These are phyloP conservation scores for Podocnemis expansa DNA, from an alignment of 2,113 vertebrate genomes.

Conservation along the genomic window DNA sequence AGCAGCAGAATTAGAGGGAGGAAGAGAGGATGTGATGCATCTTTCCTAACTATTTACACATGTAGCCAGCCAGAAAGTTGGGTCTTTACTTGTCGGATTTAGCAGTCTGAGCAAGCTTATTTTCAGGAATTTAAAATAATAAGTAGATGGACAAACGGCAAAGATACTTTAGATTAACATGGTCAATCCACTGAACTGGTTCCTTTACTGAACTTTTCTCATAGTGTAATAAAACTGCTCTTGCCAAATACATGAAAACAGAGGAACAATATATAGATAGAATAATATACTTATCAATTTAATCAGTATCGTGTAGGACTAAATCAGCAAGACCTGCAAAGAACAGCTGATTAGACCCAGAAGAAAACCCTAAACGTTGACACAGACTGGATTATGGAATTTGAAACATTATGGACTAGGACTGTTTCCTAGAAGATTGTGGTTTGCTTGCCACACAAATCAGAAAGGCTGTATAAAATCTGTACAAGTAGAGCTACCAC, in stretches of 20 bases:
- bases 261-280: background rate
- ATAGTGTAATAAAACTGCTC: background rate
- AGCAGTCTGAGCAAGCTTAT: background rate
- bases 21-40: background rate
- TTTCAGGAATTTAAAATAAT: slow-evolving; percentile 11
- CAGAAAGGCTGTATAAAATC: background rate
- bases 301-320: background rate
- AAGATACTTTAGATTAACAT: background rate
- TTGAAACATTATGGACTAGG: background rate
- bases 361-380: background rate
- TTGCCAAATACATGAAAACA: background rate
- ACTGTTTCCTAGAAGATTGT: background rate
- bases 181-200: background rate
- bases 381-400: background rate
- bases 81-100: background rate
- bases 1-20: background rate
- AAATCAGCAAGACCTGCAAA: background rate
- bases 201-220: background rate
- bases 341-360: background rate
- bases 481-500: background rate
- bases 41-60: background rate
- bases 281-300: background rate
- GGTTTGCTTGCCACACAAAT: background rate
- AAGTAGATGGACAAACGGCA: background rate
- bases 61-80: background rate